A percentile compares a stretch with the other conserved stretches of the same genome.
Conservation (phyloP, 2,888 invertebrate genomes). For the Megaustenia siamemsis region DNA sequence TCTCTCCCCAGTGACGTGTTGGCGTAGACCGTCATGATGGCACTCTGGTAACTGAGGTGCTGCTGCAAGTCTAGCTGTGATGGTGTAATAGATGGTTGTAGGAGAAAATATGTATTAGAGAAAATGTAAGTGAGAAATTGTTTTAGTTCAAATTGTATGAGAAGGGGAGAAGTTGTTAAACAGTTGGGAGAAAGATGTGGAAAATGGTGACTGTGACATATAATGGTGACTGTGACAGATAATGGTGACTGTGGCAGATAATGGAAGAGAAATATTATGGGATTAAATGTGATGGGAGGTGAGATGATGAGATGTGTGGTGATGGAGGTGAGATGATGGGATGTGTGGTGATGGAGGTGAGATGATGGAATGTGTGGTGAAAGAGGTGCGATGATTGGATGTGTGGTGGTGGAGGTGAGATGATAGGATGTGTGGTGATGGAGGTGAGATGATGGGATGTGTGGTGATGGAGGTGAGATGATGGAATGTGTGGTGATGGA, state of each 20-base stretch:
- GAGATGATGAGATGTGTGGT: background rate
- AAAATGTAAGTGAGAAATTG: no score
- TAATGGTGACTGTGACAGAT: background rate
- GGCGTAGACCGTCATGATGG: background rate
- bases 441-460: no score
- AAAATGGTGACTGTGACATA: conserved; percentile 17
- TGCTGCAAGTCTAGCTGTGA: background rate
- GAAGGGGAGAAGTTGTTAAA: conserved; percentile 30
- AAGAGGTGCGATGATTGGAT: background rate
- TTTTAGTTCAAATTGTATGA: no score
- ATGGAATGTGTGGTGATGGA: background rate
- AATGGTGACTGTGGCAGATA: background rate
- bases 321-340: no score
- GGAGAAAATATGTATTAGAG: no score
- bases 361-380: background rate
- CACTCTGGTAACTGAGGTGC: background rate
- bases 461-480: no score
- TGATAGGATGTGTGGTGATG: no score
- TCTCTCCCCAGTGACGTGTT: no score
- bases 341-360: no score
- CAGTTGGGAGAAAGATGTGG: conserved; percentile 20
- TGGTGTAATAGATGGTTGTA: no score
- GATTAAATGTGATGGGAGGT: background rate
- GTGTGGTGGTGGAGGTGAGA: no score
- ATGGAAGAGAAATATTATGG: background rate